Evolutionary conservation across 37 sponge, comb jelly and placozoan species (phyloP), one percentile per base, ranked within the genome.

Genomic region (Eunapius fragilis): DNA sequence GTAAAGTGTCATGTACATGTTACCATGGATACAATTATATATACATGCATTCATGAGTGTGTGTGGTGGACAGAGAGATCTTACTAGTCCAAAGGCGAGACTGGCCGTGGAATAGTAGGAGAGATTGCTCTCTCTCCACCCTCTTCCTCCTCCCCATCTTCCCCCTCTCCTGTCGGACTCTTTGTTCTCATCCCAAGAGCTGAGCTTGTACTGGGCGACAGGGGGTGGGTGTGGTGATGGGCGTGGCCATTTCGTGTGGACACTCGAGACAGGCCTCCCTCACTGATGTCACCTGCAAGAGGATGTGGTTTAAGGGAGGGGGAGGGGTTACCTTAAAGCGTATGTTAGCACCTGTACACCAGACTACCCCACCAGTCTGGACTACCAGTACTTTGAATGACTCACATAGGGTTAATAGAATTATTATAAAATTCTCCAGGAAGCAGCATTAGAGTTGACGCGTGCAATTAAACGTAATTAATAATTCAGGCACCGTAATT

Each of bases 141-240:
- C 67, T 9, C 25, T 13, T 80, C 69, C 69, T 67, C 81, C 31
- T 45, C 41, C 41, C 3, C 6, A 41, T n/a, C n/a, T n/a, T n/a
- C n/a, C n/a, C n/a, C n/a, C n/a, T n/a, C 31, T 4, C 47, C 47
- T 11, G 58, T 4, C 1, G 58, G 58, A 58, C 58, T 58, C 58
- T 58, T 58, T 2, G 22, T 17, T 19, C 58, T 58, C 58, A 58
- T 17, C 14, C 58, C 58, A 58, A 58, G 14, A 2, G 22, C 25
- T 37, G 78, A 34, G 25, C 80, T 38, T 10, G 30, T 9, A 10
- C 78, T 13, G 67, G 82, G 74, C 2, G 80, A 31, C 19, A 85
- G 78, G 25, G 91, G 91, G 82, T 90, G 86, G 41, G 91, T 90
- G 41, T 37, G 26, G 49, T 69, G 86, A 37, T 84, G 88, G 11